These are phyloP conservation scores for Neofelis nebulosa DNA, from an alignment of 2,113 vertebrate genomes.

Conservation along the genomic window DNA sequence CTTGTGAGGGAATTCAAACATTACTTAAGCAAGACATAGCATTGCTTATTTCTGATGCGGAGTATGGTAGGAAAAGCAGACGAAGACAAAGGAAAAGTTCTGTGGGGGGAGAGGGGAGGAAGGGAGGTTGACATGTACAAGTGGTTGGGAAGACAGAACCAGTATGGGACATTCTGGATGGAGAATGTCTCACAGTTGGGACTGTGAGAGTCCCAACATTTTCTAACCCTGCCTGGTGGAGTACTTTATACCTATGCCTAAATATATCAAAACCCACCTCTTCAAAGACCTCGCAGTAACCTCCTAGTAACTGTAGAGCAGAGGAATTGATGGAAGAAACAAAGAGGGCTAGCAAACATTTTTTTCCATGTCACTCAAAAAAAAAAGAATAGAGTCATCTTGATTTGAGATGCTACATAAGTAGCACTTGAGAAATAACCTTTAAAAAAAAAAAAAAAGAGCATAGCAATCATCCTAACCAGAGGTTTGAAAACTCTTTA, in stretches of 20 bases:
- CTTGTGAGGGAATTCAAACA: slow-evolving; percentile 21
- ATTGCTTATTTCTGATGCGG: neutral
- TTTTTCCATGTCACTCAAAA: neutral
- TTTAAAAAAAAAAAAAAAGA: neutral
- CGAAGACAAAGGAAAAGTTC: neutral
- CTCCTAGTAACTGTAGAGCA: neutral
- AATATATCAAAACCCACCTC: neutral
- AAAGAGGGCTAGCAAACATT: neutral
- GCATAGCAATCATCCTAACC: neutral
- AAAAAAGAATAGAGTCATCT: neutral
- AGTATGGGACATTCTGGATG: neutral
- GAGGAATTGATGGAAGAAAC: neutral
- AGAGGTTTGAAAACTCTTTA: neutral
- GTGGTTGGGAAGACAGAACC: neutral
- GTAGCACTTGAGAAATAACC: neutral
- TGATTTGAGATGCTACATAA: neutral
- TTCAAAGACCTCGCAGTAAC: neutral
- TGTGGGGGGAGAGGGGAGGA: neutral
- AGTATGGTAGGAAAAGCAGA: neutral
- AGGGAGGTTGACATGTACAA: neutral
- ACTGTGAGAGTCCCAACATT: neutral
- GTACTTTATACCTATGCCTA: neutral
- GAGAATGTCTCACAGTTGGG: too few relatives aligned
- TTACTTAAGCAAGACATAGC: neutral
- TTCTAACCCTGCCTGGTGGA: neutral